Percentiles rank a stretch among this genome's conserved stretches.
Conservation (phyloP, 1,140 invertebrate genomes). For the Holcopasites calliopsidis region DNA sequence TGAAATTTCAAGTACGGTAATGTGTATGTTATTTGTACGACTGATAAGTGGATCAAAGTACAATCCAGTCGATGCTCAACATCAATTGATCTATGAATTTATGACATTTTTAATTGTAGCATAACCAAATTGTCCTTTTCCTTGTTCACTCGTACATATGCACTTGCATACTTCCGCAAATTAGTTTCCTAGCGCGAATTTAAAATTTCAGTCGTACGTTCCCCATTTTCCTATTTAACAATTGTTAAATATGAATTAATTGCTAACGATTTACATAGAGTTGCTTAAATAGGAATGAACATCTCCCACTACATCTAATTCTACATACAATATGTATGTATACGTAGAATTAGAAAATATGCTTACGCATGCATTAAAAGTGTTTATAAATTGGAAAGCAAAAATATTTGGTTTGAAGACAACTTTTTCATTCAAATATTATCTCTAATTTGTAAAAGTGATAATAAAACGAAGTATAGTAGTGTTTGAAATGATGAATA, state of each 20-base stretch:
- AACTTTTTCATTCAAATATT: background rate
- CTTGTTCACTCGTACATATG: background rate
- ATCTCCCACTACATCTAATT: too few species aligned
- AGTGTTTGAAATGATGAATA: background rate
- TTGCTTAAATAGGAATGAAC: too few species aligned
- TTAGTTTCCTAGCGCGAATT: background rate
- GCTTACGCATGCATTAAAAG: too few species aligned
- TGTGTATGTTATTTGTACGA: background rate
- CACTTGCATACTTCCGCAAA: background rate
- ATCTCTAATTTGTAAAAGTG: background rate
- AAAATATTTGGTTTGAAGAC: background rate
- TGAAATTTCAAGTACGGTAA: background rate
- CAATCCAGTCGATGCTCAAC: background rate
- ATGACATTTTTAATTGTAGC: conserved; percentile 4
- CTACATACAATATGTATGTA: too few species aligned
- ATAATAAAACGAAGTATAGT: background rate
- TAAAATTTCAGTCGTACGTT: conserved; percentile 9
- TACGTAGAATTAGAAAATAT: too few species aligned
- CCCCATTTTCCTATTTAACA: background rate
- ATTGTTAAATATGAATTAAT: too few species aligned
- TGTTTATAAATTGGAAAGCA: background rate
- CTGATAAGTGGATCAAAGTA: background rate
- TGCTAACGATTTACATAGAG: too few species aligned
- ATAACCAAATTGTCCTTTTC: background rate
- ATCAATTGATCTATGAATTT: background rate